Evolutionary conservation across 2,797 vertebrate genomes (phyloP), one percentile per base, ranked within the genome.

Genomic region (Tamandua tetradactyla): DNA sequence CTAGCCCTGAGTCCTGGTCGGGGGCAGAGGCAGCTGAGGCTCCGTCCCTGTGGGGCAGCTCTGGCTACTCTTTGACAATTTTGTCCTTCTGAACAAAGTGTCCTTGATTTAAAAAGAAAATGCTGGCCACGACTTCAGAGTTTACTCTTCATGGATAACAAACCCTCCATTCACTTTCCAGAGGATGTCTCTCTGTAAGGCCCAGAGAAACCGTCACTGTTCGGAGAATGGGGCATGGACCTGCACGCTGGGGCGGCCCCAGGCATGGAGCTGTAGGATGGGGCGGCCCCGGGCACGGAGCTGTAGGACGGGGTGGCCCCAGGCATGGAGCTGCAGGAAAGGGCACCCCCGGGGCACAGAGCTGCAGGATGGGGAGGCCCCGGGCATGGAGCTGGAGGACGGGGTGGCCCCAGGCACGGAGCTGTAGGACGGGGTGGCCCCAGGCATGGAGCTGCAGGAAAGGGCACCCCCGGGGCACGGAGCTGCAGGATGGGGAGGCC

Each of bases 1-100:
- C 0, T 23, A 62, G 10, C 49, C 7, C 82, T 57, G 30, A 0
- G 1, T 52, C 78, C 47, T 57, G 40, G 35, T 64, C n/a, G 55
- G n/a, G 61, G 52, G 35, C 95, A 69, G 44, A 17, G 55, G 87
- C 2, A 12, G 27, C 14, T 0, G 20, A 87, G 62, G 11, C 47
- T 57, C 64, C 27, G 72, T 82, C 49, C 55, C 13, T 1, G 2
- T 6, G 2, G 27, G 5, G 40, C 18, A 64, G 35, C 47, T 74
- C 49, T 25, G 74, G 59, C 85, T 71, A 37, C 72, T 92, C 85
- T 95, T 69, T 94, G 35, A 30, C 17, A n/a, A 82, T 94, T 93
- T 89, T 91, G 52, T 93, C 94, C 64, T 91, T 94, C 68, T 74
- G 87, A 94, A 97, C 88, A 94, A 97, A 89, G 86, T 59, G 35